Evolutionary conservation across 2,888 invertebrate species (phyloP).

Genomic region (Drosophila eohydei): DNA sequence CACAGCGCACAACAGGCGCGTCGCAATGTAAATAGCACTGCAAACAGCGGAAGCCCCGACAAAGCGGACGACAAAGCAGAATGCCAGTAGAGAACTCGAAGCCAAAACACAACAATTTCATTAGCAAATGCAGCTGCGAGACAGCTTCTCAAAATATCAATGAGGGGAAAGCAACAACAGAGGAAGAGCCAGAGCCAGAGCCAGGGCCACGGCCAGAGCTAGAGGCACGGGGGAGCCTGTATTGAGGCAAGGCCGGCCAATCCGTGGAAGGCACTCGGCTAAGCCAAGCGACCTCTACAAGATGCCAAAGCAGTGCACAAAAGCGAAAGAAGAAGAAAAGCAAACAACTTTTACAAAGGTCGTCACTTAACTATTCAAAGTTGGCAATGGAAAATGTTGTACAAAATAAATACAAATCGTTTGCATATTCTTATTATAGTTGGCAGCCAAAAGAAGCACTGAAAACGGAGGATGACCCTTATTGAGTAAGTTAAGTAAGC

Average conservation of each 20-base stretch:
- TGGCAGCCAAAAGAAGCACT: not conserved
- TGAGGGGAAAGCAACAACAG: not conserved
- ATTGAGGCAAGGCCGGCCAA: slow-evolving; percentile 11
- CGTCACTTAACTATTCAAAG: slow-evolving; percentile 8
- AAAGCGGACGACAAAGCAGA: not conserved
- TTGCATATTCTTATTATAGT: not conserved
- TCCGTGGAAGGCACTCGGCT: not conserved
- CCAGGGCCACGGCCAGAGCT: not conserved
- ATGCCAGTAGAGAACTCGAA: slow-evolving; percentile 18
- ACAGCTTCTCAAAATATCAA: slow-evolving; percentile 2
- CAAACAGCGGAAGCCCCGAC: slow-evolving; percentile 16
- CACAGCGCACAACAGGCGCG: slow-evolving; percentile 8
- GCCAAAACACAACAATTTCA: slow-evolving; percentile 56
- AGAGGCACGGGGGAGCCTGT: not conserved
- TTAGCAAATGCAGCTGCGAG: slow-evolving; percentile 35
- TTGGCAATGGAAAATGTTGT: not conserved
- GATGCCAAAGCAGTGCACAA: slow-evolving; percentile 16
- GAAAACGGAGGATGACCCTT: not conserved
- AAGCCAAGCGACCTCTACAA: slow-evolving; percentile 8
- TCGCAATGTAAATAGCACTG: slow-evolving; percentile 32
- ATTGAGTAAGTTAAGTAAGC: not conserved
- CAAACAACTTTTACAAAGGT: slow-evolving; percentile 5
- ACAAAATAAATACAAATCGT: slow-evolving; percentile 1
- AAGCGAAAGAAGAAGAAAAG: not conserved
- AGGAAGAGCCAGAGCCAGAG: not conserved